Base-by-base conservation (phyloP, 2,113 vertebrate genomes). In the Ibidorhyncha struthersii region DNA sequence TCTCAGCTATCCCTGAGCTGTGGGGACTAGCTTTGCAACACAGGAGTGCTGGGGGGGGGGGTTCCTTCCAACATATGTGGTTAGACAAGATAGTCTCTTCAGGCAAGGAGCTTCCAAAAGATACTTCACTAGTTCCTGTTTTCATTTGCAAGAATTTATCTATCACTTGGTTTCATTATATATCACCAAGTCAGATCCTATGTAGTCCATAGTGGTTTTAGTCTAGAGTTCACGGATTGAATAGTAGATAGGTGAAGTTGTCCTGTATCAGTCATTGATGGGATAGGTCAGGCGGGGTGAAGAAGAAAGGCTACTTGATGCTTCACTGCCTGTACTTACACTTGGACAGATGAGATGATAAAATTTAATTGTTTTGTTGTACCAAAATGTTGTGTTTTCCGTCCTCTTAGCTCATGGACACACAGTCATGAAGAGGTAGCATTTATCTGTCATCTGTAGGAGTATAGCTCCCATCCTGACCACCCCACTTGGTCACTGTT, bases 111-210 rank as follows among this genome's bases (percentile, higher is more conserved):
- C 52, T 87, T 93, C 80, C 78, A 41, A 83, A 93, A 89, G 47
- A 56, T 36, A 12, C 12, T 71, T 83, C 27, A 8, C 53, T 89
- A 26, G 43, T 82, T 91, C 34, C 36, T n/a, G 18, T 63, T 94
- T 90, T 76, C 61, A 85, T 89, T 79, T 93, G 89, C 86, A 87
- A 82, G 43, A 69, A 14, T 89, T 86, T 89, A 61, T 95, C 67
- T 90, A 43, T 82, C 29, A 29, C 53, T 82, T 91, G 29, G 40
- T 86, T 87, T 95, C 73, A 34, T 79, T 92, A 19, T 17, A 2
- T 29, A 56, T 61, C 41, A 72, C 43, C 30, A 62, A 89, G 66
- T 61, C n/a, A 65, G 43, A 66, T 82, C 21, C 43, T 14, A 0
- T 45, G 36, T 58, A 58, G 61, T 76, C 49, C 52, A 26, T 63